Evolutionary conservation across 2,888 invertebrate species (phyloP), one percentile per base, ranked within the genome.

Genomic region (Acrobasis consociella): DNA sequence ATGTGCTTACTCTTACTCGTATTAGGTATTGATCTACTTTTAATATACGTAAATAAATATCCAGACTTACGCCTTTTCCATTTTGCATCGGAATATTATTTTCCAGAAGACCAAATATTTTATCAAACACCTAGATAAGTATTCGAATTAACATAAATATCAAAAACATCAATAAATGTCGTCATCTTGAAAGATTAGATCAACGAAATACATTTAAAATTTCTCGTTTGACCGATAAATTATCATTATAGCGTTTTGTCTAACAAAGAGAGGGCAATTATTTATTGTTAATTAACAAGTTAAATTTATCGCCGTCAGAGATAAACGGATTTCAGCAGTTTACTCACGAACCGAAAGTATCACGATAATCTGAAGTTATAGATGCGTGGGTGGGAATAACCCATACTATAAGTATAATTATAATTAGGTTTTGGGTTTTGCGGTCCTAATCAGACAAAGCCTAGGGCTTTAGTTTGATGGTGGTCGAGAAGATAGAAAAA

Each of bases 211-310:
- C 46, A n/a, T 46, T 46, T 13, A 5, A 46, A 55, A 39, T 46
- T 58, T 56, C 11, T 17, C 9, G 17, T 58, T 62, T 38, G 62
- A 37, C 46, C 58, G 39, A 62, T 62, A 62, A 62, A 58, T 62
- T 58, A 51, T 51, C 58, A 51, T 37, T 37, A 58, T 52, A 62
- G 46, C 58, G 58, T 52, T 52, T 42, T 56, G 56, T 42, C 22
- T 56, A 60, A 63, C 55, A 60, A 50, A 60, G 55, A 60, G 55
- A 53, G 60, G 60, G 64, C 64, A 64, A 65, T 64, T 66, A 65
- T 68, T 68, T 67, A 68, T 67, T 66, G 66, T 68, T 66, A 64
- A 68, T 66, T 67, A 64, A 62, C 63, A 64, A 61, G 60, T 39
- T 16, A 60, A 65, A 68, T 68, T 68, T 66, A 68, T 68, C 46